A percentile compares a stretch with the other conserved stretches of the same genome.
Conservation (phyloP, 2,113 vertebrate genomes). For the Sakesphorus luctuosus region DNA sequence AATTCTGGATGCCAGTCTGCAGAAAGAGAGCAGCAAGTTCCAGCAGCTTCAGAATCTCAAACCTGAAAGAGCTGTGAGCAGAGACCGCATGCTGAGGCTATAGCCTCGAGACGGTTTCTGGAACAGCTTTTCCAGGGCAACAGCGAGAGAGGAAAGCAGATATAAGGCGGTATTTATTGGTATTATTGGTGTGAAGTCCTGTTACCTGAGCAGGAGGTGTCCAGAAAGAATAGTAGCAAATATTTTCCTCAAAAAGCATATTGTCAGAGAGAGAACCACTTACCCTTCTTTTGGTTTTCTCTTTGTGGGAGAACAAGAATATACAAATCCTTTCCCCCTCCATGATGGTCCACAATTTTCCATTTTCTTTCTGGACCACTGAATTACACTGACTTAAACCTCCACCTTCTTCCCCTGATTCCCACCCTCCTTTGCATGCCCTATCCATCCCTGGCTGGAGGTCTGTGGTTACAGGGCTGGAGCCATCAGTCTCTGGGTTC, state of each 20-base stretch:
- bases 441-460: not conserved
- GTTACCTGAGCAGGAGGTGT: not conserved
- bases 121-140: not conserved
- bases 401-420: not conserved
- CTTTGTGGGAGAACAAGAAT: not conserved
- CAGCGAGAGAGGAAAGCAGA: not conserved
- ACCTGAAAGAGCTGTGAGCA: not conserved
- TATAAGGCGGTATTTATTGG: not conserved
- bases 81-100: not conserved
- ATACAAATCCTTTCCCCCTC: not conserved
- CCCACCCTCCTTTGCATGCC: not conserved
- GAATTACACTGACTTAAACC: not conserved
- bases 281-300: not conserved
- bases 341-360: not conserved
- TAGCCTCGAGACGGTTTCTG: not conserved
- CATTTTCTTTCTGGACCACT: rapidly evolving
- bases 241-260: not conserved
- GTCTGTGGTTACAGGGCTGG: not conserved
- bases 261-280: not conserved
- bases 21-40: not conserved
- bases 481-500: rapidly evolving
- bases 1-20: not conserved
- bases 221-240: not conserved
- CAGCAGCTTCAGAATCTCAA: rapidly evolving
- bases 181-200: not conserved